phyloP scores from a whole-genome alignment of 2,888 invertebrate species.

The Gibbula magus region DNA sequence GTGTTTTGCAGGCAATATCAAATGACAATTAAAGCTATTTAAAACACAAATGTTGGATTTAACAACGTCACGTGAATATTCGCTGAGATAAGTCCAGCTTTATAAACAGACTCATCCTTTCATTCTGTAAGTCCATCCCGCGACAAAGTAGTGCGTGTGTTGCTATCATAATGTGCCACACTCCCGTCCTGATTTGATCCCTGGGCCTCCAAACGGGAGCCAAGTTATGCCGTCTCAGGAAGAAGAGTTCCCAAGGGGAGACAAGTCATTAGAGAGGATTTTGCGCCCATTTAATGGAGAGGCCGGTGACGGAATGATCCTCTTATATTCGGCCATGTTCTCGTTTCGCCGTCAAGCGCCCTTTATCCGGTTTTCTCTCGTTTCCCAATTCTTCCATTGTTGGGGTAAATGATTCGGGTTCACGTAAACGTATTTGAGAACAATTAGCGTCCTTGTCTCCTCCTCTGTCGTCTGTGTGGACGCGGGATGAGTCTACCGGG shows the following conservation, averaged over 20 bases:
- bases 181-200: background rate
- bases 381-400: slow-evolving; percentile 18
- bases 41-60: too few species aligned
- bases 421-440: slow-evolving; percentile 17
- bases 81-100: background rate
- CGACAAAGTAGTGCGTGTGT: slow-evolving; percentile 7
- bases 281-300: slow-evolving; percentile 21
- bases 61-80: too few species aligned
- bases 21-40: too few species aligned
- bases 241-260: slow-evolving; percentile 25
- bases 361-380: slow-evolving; percentile 22
- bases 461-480: slow-evolving; percentile 6
- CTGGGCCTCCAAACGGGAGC: background rate
- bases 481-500: background rate
- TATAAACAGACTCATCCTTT: background rate
- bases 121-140: background rate
- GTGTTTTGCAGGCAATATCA: too few species aligned
- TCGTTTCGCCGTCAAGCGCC: background rate
- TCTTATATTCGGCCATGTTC: slow-evolving; percentile 19
- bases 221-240: slow-evolving; percentile 16
- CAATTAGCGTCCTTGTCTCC: slow-evolving; percentile 1
- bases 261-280: slow-evolving; percentile 28
- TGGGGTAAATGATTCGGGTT: slow-evolving; percentile 15
- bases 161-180: slow-evolving; percentile 8
- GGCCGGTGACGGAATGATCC: slow-evolving; percentile 18